Conservation (phyloP, 2,113 vertebrate species). For the Cercocebus atys region DNA sequence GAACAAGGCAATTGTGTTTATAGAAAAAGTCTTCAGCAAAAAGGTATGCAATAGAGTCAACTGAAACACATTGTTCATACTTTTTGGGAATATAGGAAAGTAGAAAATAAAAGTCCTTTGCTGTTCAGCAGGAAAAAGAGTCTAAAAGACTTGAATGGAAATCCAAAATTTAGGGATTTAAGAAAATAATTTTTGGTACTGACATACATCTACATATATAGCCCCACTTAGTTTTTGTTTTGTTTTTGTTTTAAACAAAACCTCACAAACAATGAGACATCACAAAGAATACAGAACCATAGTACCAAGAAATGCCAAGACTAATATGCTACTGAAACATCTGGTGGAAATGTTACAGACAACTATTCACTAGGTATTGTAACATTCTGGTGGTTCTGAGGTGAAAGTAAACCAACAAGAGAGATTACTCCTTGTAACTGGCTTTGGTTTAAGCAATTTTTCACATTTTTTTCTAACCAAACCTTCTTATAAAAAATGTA, state of each 20-base stretch:
- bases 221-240: slow-evolving; percentile 16
- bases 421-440: slow-evolving; percentile 35
- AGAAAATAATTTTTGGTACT: slow-evolving; percentile 46
- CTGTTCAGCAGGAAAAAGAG: slow-evolving; percentile 44
- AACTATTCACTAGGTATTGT: background rate
- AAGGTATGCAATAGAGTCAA: slow-evolving; percentile 56
- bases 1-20: slow-evolving; percentile 78
- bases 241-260: background rate
- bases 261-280: slow-evolving; percentile 39
- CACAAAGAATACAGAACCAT: slow-evolving; percentile 28
- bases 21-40: slow-evolving; percentile 67
- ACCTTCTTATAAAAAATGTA: background rate
- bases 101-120: slow-evolving; percentile 53
- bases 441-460: slow-evolving; percentile 64
- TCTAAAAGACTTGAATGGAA: slow-evolving; percentile 34
- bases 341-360: slow-evolving; percentile 13
- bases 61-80: slow-evolving; percentile 56
- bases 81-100: slow-evolving; percentile 45
- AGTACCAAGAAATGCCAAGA: slow-evolving; percentile 54
- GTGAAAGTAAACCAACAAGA: slow-evolving; percentile 62
- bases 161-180: slow-evolving; percentile 7
- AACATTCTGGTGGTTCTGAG: slow-evolving; percentile 15
- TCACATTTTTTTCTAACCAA: slow-evolving; percentile 18
- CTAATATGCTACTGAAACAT: background rate
- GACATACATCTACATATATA: slow-evolving; percentile 48